These are phyloP conservation scores for Meganola albula DNA, from an alignment of 2,888 invertebrate species.

Conservation along the genomic window DNA sequence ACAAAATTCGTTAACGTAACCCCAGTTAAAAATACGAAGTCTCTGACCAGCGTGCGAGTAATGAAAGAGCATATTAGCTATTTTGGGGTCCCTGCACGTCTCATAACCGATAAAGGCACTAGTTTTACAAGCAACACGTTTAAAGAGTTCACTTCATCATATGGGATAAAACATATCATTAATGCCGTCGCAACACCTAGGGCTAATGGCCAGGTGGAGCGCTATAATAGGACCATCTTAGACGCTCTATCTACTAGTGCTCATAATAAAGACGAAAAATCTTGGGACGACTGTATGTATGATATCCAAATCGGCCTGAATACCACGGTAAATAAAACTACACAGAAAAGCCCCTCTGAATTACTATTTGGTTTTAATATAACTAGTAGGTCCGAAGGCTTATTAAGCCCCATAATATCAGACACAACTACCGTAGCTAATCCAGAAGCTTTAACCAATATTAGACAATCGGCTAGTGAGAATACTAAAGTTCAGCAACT, in stretches of 20 bases:
- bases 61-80: neutral
- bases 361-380: neutral
- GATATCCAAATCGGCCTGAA: conserved; percentile 2
- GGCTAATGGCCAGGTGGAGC: neutral
- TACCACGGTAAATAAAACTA: neutral
- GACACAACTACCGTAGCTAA: neutral
- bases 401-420: too few species aligned
- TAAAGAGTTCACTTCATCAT: neutral
- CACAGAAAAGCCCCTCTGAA: conserved; percentile 1
- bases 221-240: conserved; percentile 1
- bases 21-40: conserved; percentile 1
- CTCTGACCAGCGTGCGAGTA: neutral
- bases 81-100: conserved; percentile 1
- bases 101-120: conserved; percentile 1
- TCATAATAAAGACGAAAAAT: neutral
- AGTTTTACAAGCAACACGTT: neutral
- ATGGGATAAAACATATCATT: neutral
- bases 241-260: neutral
- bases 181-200: conserved; percentile 1
- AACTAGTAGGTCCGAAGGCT: neutral
- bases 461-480: too few species aligned
- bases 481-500: neutral
- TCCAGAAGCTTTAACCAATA: too few species aligned
- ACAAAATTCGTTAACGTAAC: too few species aligned
- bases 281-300: neutral